Percentiles rank a stretch among this genome's conserved stretches.
Conservation (phyloP, 2,113 vertebrate genomes). For the Apeltes quadracus region DNA sequence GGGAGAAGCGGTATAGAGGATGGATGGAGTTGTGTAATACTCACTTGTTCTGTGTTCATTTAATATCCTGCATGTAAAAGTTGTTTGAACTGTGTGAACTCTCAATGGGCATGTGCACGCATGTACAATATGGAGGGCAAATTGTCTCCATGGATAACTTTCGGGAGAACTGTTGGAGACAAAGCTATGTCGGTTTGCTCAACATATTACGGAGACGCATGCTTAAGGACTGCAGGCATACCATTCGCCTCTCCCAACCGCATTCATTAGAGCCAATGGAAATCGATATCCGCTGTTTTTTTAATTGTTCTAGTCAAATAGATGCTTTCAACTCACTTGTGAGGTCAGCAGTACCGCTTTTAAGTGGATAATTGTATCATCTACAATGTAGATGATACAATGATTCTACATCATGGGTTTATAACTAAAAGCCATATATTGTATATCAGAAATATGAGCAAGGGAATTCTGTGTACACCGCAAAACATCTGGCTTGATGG, state of each 20-base stretch:
- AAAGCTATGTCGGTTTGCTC: conserved; percentile 36
- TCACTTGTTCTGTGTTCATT: conserved; percentile 13
- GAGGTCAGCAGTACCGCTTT: conserved; percentile 56
- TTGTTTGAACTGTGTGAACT: conserved; percentile 51
- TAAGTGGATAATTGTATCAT: conserved; percentile 5
- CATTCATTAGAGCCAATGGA: conserved; percentile 57
- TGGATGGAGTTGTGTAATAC: too few relatives aligned
- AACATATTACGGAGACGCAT: conserved; percentile 63
- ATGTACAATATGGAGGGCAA: conserved; percentile 28
- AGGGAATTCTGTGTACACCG: neutral
- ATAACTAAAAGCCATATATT: neutral
- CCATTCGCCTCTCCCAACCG: conserved; percentile 63
- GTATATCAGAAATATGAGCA: neutral
- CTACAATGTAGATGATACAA: too few relatives aligned
- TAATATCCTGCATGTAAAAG: conserved; percentile 47
- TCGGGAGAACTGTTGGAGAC: conserved; percentile 46
- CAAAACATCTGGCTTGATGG: neutral
- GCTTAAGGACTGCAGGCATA: conserved; percentile 57
- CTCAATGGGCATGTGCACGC: conserved; percentile 29
- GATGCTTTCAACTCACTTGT: conserved; percentile 49
- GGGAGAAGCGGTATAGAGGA: too few relatives aligned
- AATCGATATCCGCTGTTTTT: conserved; percentile 68
- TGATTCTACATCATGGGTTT: conserved; percentile 3
- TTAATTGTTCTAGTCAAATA: conserved; percentile 59
- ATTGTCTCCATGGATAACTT: conserved; percentile 35